Base-by-base conservation (phyloP, 1,140 invertebrate genomes). In the Phortica variegata region DNA sequence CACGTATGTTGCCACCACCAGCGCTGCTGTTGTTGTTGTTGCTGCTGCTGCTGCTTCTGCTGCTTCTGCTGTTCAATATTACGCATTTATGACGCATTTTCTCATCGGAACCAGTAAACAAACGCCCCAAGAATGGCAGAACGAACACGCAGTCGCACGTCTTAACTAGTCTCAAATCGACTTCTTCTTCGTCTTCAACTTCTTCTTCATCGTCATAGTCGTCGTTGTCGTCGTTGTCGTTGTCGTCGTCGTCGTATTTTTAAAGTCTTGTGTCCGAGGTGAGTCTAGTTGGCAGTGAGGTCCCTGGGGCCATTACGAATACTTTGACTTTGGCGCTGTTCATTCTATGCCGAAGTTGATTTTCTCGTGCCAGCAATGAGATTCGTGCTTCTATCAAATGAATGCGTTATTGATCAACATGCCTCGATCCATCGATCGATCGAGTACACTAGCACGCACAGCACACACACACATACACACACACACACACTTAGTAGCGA, bases 61-160 rank as follows among this genome's bases (percentile, higher is more conserved):
- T 33, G 29, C 17, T 45, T 55, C 52, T 66, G 63, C 68, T 60
- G 46, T 68, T n/a, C 60, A 65, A 61, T 52, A 60, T 72, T 68
- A 65, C 63, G 68, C 68, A 72, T 72, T 72, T 72, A 72, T 72
- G 68, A 72, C 68, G 68, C 68, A 71, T 72, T 72, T 72, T 72
- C 68, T 72, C 68, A 72, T 61, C 61, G 49, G 50, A 26, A 13
- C 18, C 9, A 21, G 16, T 12, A 17, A 19, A 15, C 7, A 21
- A 12, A 40, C 13, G 16, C 20, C 38, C 9, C 38, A 21, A 5
- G 7, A 7, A 17, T 40, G 10, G 5, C 38, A 40, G 20, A 9
- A 40, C 18, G 7, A 5, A 40, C 15, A n/a, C n/a, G n/a, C n/a
- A n/a, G n/a, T n/a, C n/a, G n/a, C n/a, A n/a, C n/a, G n/a, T n/a